Evolutionary conservation across 2,797 vertebrate species (phyloP).

Genomic region (Moxostoma hubbsi): DNA sequence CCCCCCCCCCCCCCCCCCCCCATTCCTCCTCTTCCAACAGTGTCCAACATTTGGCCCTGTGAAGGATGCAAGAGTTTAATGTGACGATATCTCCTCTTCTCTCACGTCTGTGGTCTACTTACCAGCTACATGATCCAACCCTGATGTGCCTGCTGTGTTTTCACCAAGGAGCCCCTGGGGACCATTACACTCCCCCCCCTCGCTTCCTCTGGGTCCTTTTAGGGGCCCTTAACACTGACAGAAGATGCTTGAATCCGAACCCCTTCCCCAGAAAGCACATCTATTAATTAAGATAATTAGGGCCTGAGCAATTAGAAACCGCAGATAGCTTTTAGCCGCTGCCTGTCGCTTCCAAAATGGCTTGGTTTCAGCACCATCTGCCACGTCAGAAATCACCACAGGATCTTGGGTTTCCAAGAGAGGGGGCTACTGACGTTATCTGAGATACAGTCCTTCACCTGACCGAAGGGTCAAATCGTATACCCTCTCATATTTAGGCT

Average conservation of each 20-base stretch:
- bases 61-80: constrained; percentile 66
- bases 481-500: constrained; percentile 59
- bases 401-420: constrained; percentile 86
- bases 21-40: constrained; percentile 1
- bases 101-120: constrained; percentile 75
- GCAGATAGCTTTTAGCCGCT: constrained; percentile 90
- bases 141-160: constrained; percentile 87
- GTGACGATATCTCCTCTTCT: constrained; percentile 81
- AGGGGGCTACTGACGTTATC: constrained; percentile 81
- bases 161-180: constrained; percentile 80
- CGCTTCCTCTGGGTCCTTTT: constrained; percentile 83
- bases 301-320: constrained; percentile 92
- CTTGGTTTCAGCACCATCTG: constrained; percentile 89
- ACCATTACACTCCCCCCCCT: constrained; percentile 70
- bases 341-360: constrained; percentile 76
- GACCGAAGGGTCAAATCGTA: constrained; percentile 71
- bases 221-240: constrained; percentile 84
- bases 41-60: constrained; percentile 63
- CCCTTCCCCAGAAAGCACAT: constrained; percentile 74
- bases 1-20: constrained; percentile 20
- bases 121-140: constrained; percentile 82
- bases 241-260: constrained; percentile 70
- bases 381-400: constrained; percentile 82
- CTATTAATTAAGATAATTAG: constrained; percentile 99
- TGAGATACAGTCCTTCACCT: constrained; percentile 83